Evolutionary conservation across 2,888 invertebrate genomes (phyloP).

Genomic region (Erannis defoliaria): DNA sequence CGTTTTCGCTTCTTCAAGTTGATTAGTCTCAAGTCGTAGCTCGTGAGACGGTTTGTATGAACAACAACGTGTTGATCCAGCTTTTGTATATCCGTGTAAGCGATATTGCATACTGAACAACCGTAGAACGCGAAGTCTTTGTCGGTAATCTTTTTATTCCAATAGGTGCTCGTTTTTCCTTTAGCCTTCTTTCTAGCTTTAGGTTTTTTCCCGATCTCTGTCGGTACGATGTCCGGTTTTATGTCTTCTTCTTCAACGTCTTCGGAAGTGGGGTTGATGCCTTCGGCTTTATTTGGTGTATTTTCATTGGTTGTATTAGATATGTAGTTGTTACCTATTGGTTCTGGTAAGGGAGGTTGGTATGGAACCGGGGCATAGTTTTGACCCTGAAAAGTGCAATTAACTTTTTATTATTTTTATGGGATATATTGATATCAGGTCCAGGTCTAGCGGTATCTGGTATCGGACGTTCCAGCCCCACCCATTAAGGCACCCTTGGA

Average conservation of each 20-base stretch:
- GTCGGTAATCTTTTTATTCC: slow-evolving; percentile 73
- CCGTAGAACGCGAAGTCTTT: slow-evolving; percentile 74
- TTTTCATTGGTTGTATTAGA: not conserved
- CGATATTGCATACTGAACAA: slow-evolving; percentile 74
- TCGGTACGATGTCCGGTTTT: slow-evolving; percentile 46
- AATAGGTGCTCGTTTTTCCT: slow-evolving; percentile 65
- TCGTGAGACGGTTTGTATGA: slow-evolving; percentile 75
- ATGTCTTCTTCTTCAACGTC: slow-evolving; percentile 38
- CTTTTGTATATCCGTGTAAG: slow-evolving; percentile 61
- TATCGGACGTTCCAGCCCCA: no score
- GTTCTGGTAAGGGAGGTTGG: slow-evolving; percentile 22
- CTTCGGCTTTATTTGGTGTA: slow-evolving; percentile 1
- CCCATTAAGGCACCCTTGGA: no score
- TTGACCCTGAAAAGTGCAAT: not conserved
- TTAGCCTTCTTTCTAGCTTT: slow-evolving; percentile 38
- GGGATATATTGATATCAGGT: no score
- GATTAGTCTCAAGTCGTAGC: slow-evolving; percentile 72
- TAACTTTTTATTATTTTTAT: no score
- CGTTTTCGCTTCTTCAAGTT: slow-evolving; percentile 69
- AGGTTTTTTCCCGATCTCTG: no score
- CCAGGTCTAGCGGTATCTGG: no score
- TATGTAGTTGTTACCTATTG: not conserved
- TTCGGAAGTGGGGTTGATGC: not conserved
- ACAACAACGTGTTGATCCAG: slow-evolving; percentile 71
- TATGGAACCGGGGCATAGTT: slow-evolving; percentile 46